phyloP scores from a whole-genome alignment of 2,113 vertebrate species.

The Ploceus nigricollis region DNA sequence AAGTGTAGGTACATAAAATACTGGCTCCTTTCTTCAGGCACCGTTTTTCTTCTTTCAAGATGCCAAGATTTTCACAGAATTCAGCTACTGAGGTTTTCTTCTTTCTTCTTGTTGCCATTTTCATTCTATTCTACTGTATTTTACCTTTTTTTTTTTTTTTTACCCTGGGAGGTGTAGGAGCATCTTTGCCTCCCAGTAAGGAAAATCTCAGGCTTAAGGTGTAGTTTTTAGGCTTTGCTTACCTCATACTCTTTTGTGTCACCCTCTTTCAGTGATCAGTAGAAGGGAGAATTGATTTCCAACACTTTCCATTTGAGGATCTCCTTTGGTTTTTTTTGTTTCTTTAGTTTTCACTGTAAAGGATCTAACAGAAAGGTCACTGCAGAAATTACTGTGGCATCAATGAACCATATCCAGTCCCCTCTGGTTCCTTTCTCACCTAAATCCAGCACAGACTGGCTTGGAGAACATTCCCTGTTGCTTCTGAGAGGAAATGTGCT shows the following conservation, averaged over 20 bases:
- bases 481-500: neutral
- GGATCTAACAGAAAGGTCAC: neutral
- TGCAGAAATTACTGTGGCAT: neutral
- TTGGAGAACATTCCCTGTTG: neutral
- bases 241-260: neutral
- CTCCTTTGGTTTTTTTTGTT: neutral
- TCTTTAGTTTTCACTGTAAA: neutral
- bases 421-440: neutral
- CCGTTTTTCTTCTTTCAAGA: neutral
- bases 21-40: neutral
- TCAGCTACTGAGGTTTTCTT: neutral
- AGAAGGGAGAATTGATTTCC: neutral
- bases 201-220: neutral
- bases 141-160: neutral
- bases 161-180: neutral
- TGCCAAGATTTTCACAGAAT: neutral
- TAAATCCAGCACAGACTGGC: neutral
- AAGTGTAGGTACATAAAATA: neutral
- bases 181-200: neutral
- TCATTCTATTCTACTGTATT: neutral
- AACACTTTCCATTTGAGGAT: neutral
- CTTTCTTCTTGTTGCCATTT: neutral
- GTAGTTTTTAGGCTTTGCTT: neutral
- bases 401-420: neutral
- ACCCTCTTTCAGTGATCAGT: neutral